phyloP scores from a whole-genome alignment of 2,797 vertebrate genomes.

The Aythya fuligula region DNA sequence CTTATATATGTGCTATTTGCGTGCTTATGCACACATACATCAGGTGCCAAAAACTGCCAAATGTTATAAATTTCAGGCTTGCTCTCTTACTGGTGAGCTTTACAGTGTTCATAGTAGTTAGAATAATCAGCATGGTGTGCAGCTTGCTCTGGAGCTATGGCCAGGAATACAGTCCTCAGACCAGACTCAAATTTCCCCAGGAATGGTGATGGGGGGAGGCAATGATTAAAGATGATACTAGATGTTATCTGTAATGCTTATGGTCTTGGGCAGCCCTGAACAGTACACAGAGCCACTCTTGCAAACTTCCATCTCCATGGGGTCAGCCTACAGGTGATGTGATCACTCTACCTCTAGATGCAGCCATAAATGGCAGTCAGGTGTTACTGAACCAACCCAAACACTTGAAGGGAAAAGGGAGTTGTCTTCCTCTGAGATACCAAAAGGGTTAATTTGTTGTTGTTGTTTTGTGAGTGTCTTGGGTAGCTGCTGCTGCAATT shows the following conservation, averaged over 20 bases:
- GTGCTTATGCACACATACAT: neutral
- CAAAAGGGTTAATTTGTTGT: neutral
- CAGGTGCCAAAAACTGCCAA: neutral
- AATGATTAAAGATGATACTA: neutral
- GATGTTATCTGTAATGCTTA: neutral
- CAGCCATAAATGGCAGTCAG: neutral
- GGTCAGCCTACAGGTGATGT: neutral
- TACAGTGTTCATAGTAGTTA: neutral
- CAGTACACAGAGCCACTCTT: neutral
- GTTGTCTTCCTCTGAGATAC: neutral
- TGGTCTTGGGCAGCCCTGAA: neutral
- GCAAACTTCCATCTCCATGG: neutral
- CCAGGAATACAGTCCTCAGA: neutral
- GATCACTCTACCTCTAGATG: neutral
- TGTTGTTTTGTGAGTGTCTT: neutral
- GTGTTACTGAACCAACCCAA: neutral
- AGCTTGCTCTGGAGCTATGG: neutral
- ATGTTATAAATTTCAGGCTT: neutral
- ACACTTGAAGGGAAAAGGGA: neutral
- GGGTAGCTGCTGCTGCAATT: slow-evolving; percentile 55
- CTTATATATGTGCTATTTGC: neutral
- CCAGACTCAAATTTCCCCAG: neutral
- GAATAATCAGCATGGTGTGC: neutral
- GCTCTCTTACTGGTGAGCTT: neutral
- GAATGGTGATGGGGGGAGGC: neutral